These are phyloP conservation scores for Phalloptychus januarius DNA, from an alignment of 2,797 vertebrate genomes.

Conservation along the genomic window DNA sequence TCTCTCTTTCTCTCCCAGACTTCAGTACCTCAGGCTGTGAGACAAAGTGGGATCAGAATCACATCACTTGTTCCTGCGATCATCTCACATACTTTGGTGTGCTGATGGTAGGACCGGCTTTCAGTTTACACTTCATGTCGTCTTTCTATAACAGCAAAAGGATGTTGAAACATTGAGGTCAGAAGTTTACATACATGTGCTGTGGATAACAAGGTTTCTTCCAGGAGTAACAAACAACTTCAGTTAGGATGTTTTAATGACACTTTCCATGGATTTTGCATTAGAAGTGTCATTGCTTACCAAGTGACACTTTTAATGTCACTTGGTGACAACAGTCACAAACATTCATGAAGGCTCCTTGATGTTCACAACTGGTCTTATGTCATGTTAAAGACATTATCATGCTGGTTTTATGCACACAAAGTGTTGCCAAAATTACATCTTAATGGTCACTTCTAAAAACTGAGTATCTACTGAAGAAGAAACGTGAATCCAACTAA, in stretches of 20 bases:
- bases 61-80: slow-evolving; percentile 57
- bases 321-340: too few relatives aligned
- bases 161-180: background rate
- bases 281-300: too few relatives aligned
- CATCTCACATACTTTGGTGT: slow-evolving; percentile 68
- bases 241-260: background rate
- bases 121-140: accelerated
- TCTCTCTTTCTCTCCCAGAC: slow-evolving; percentile 6
- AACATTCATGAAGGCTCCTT: too few relatives aligned
- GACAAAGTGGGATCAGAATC: slow-evolving; percentile 28
- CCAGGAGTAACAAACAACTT: background rate
- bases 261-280: too few relatives aligned
- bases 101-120: slow-evolving; percentile 51
- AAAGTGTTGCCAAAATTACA: too few relatives aligned
- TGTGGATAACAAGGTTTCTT: background rate
- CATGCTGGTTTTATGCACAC: too few relatives aligned
- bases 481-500: too few relatives aligned
- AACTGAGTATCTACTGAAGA: too few relatives aligned
- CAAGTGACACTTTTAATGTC: too few relatives aligned
- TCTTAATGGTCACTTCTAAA: too few relatives aligned
- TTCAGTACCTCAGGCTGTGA: slow-evolving; percentile 19
- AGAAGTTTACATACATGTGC: background rate
- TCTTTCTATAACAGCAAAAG: background rate
- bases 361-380: too few relatives aligned
- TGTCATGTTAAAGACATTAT: too few relatives aligned